Evolutionary conservation across 2,113 vertebrate species (phyloP).

Genomic region (Pantherophis guttatus): DNA sequence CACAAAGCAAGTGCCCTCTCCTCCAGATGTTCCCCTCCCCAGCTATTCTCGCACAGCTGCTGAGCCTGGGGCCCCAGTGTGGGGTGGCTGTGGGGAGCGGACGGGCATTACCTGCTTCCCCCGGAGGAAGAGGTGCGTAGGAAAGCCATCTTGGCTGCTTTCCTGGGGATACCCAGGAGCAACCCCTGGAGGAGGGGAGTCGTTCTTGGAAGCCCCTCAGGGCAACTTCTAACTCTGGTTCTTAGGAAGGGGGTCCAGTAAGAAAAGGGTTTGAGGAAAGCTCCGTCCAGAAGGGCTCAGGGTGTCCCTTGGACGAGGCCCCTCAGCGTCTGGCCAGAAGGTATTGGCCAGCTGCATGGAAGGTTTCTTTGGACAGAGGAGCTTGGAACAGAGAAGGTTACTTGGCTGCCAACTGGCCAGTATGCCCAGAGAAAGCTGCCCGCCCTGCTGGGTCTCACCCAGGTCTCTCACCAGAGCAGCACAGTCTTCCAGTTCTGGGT

Average conservation of each 20-base stretch:
- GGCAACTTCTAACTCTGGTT: neutral
- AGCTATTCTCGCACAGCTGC: neutral
- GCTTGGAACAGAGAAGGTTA: neutral
- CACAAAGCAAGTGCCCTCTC: neutral
- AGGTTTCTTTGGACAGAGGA: neutral
- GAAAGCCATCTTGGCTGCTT: neutral
- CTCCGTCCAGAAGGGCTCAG: neutral
- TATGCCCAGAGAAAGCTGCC: neutral
- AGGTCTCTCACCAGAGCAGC: neutral
- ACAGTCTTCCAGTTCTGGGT: neutral
- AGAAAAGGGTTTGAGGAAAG: neutral
- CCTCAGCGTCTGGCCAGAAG: neutral
- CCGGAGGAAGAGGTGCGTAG: neutral
- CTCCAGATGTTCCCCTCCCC: too few relatives aligned
- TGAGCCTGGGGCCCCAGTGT: neutral
- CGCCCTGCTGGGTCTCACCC: neutral
- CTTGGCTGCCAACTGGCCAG: neutral
- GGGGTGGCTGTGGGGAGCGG: neutral
- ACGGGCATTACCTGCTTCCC: neutral
- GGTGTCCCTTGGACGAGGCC: neutral
- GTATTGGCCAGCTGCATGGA: neutral
- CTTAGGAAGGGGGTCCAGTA: neutral
- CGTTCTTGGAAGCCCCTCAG: neutral
- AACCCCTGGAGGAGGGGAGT: neutral
- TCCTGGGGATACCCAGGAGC: neutral